Evolutionary conservation across 2,888 invertebrate species (phyloP), one percentile per base, ranked within the genome.

Genomic region (Periphyllus acericola): DNA sequence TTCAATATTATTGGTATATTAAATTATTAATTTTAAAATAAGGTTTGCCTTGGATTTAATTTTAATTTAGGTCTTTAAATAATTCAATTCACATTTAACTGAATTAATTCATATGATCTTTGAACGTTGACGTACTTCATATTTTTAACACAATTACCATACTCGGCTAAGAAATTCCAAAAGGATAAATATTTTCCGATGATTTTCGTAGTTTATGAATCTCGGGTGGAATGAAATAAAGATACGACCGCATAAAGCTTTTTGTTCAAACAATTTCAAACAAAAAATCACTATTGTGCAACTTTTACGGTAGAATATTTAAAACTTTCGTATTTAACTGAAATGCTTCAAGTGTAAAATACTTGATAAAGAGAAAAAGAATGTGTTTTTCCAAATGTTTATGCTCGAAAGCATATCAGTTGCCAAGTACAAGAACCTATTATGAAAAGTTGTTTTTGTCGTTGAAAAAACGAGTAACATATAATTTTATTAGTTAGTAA

Each of bases 361-460:
- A 46, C 21, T 40, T 14, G 8, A 46, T 71, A 46, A 82, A 46
- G 32, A 14, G 29, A 55, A 4, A 74, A 72, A 52, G 6, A 81
- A 71, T n/a, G 19, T 19, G 25, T 82, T 83, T 79, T 83, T 11
- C 55, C 72, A 19, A 74, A 83, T 52, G 34, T 83, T 72, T 71
- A 21, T n/a, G 14, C 75, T 75, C 83, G 29, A 75, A 75, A 83
- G 25, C 19, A 17, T 66, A 25, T 46, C 36, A 34, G 32, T 72
- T 60, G 74, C 60, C 74, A 74, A 83, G 46, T 74, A 55, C n/a
- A 71, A 55, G 25, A 34, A 36, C 36, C 40, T 83, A 83, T 83
- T 74, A 55, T 75, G 83, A 74, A 74, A 74, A 74, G 74, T 83
- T 60, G 32, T 83, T 83, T 75, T 66, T 29, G 25, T 66, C 32